Percentiles rank a stretch among this genome's conserved stretches.
phyloP scores from a whole-genome alignment of 2,888 invertebrate genomes.

The Congeria kusceri region DNA sequence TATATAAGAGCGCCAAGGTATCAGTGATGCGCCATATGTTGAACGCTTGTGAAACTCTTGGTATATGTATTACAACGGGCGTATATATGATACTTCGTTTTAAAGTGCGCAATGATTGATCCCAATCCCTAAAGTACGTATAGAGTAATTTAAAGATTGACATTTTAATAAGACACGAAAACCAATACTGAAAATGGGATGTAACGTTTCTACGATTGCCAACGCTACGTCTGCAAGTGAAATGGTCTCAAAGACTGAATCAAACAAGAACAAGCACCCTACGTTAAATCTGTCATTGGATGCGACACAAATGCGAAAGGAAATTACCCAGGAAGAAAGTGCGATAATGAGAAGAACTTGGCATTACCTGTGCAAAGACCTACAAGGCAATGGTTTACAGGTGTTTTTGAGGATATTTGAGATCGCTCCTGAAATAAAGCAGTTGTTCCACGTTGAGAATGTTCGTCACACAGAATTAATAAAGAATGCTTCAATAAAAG shows the following conservation, averaged over 20 bases:
- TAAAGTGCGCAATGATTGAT: neutral
- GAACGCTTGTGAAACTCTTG: too few relatives aligned
- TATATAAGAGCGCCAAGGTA: too few relatives aligned
- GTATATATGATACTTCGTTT: too few relatives aligned
- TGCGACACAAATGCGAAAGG: neutral
- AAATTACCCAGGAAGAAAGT: conserved; percentile 6
- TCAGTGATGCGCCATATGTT: too few relatives aligned
- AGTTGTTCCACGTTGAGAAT: conserved; percentile 27
- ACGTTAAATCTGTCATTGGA: neutral
- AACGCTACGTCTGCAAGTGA: neutral
- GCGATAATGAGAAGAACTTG: conserved; percentile 19
- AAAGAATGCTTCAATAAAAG: conserved; percentile 17
- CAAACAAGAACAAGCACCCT: too few relatives aligned
- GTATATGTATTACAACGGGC: too few relatives aligned
- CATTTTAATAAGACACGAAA: neutral
- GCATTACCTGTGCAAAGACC: conserved; percentile 7
- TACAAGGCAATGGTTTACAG: conserved; percentile 27
- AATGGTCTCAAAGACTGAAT: neutral
- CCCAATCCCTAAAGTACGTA: neutral
- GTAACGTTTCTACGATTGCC: neutral
- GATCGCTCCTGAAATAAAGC: conserved; percentile 27
- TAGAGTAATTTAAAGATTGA: neutral
- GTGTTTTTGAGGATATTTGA: conserved; percentile 42
- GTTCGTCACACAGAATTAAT: conserved; percentile 18
- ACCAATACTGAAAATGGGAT: conserved; percentile 11